Conservation (phyloP, 53 echinoderm and acorn worm genomes). For the Paracentrotus lividus region DNA sequence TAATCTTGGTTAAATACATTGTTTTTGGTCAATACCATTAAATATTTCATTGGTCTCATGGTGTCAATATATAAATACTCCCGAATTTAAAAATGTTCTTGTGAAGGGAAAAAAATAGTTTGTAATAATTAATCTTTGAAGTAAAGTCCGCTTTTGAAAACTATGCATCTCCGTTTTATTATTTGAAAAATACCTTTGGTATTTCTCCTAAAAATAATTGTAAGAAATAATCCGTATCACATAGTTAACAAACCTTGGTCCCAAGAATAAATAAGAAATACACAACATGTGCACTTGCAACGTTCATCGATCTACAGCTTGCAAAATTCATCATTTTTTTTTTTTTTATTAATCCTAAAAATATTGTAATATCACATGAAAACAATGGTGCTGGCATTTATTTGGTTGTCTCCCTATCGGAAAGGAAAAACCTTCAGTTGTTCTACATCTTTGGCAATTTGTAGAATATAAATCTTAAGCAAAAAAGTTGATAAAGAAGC, state of each 20-base stretch:
- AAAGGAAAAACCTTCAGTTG: constrained; percentile 10
- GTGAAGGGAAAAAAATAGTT: not conserved
- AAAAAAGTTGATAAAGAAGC: constrained; percentile 1
- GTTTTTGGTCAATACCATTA: not conserved
- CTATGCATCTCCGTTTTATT: not conserved
- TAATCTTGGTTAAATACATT: not conserved
- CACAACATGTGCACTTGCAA: no score
- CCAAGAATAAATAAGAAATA: not conserved
- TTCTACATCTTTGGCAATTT: constrained; percentile 59
- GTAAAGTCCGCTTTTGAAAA: not conserved
- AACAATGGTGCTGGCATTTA: constrained; percentile 11
- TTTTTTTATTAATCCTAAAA: not conserved
- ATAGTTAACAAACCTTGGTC: constrained; percentile 40
- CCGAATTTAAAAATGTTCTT: no score
- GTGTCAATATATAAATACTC: not conserved
- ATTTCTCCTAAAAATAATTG: no score
- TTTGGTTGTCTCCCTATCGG: not conserved
- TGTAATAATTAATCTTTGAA: not conserved
- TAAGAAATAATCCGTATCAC: no score
- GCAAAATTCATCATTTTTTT: not conserved
- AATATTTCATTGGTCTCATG: not conserved
- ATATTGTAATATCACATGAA: not conserved
- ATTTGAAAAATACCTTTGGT: no score
- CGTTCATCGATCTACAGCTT: no score
- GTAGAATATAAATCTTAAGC: constrained; percentile 19